Evolutionary conservation across 2,113 vertebrate genomes (phyloP).

Genomic region (Seriola quinqueradiata): DNA sequence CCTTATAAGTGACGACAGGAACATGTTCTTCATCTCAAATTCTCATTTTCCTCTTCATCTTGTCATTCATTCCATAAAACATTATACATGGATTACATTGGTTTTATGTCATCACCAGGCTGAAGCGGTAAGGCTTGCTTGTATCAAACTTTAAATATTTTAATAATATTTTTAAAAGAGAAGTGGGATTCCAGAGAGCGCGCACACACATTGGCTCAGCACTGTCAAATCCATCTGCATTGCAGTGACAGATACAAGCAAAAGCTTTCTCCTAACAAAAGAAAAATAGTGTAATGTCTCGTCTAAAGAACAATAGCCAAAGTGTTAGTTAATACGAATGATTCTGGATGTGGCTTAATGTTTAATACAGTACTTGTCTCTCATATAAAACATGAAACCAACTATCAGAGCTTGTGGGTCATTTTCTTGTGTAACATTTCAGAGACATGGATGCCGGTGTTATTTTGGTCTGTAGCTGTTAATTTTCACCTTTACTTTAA

Average conservation of each 20-base stretch:
- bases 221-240: slow-evolving; percentile 10
- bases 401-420: slow-evolving; percentile 13
- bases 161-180: neutral
- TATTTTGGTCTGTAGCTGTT: slow-evolving; percentile 16
- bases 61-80: neutral
- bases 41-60: neutral
- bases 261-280: slow-evolving; percentile 50
- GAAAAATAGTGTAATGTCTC: neutral
- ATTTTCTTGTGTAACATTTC: neutral
- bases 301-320: slow-evolving; percentile 11
- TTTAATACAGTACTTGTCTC: slow-evolving; percentile 26
- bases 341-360: slow-evolving; percentile 20
- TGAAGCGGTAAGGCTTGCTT: neutral
- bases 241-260: slow-evolving; percentile 45
- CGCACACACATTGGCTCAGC: neutral
- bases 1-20: neutral
- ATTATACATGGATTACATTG: neutral
- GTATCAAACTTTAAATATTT: slow-evolving; percentile 31
- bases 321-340: slow-evolving; percentile 23
- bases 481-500: slow-evolving; percentile 37
- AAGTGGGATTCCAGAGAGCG: neutral
- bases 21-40: neutral
- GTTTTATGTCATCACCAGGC: neutral
- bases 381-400: slow-evolving; percentile 8
- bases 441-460: neutral